Evolutionary conservation across 1,140 invertebrate species (phyloP).

Genomic region (Drosophila baimaii): DNA sequence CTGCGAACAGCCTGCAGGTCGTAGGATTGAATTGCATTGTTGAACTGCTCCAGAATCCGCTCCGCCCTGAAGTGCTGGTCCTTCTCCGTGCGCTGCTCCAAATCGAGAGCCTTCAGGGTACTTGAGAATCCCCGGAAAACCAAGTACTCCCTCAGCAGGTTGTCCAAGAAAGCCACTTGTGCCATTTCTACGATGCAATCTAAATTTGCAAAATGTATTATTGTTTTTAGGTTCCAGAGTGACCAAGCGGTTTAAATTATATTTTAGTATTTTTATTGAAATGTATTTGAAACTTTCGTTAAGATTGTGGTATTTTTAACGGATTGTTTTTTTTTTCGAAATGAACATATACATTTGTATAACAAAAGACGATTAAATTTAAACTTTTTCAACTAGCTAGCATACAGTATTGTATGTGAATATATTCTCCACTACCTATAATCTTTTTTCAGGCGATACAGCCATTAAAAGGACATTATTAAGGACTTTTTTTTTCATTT

Average conservation of each 20-base stretch:
- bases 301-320: not conserved
- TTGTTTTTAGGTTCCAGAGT: not conserved
- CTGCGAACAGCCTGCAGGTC: constrained; percentile 92
- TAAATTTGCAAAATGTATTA: not conserved
- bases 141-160: constrained; percentile 95
- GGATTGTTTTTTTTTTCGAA: too few species aligned
- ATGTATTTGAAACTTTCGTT: not conserved
- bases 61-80: constrained; percentile 96
- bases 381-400: too few species aligned
- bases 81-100: constrained; percentile 94
- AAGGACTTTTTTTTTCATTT: too few species aligned
- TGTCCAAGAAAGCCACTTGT: constrained; percentile 93
- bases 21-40: constrained; percentile 90
- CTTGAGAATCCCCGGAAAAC: constrained; percentile 95
- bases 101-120: constrained; percentile 93
- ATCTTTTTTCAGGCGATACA: too few species aligned
- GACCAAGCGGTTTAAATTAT: constrained; percentile 3
- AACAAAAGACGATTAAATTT: too few species aligned
- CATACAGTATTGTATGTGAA: too few species aligned
- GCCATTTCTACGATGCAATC: constrained; percentile 86
- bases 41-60: constrained; percentile 94
- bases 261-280: not conserved
- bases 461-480: too few species aligned
- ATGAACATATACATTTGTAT: too few species aligned
- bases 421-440: too few species aligned